Percentiles rank a stretch among this genome's conserved stretches.
These are phyloP conservation scores for Alviniconcha marisindica DNA, from an alignment of 1,140 invertebrate species.

Conservation along the genomic window DNA sequence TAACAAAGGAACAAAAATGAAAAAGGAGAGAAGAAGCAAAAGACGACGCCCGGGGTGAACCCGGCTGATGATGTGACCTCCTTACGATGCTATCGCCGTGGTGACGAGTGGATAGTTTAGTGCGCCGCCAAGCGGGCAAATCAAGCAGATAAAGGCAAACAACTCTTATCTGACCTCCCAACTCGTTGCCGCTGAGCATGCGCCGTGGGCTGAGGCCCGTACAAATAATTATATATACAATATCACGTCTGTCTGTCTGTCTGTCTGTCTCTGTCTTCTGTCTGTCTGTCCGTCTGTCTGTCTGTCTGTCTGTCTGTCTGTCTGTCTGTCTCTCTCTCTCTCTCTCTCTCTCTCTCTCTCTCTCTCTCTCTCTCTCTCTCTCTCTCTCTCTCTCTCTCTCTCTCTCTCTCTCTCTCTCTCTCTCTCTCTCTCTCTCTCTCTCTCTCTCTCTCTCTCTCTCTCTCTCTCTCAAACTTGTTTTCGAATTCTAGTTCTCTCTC, in stretches of 20 bases:
- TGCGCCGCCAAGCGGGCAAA: neutral
- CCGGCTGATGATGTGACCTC: neutral
- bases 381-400: neutral
- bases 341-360: conserved; percentile 23
- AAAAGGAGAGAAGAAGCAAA: no score
- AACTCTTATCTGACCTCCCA: neutral
- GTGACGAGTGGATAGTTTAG: no score
- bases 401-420: conserved; percentile 10
- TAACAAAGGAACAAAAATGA: no score
- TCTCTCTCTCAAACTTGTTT: neutral
- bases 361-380: neutral
- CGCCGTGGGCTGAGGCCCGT: no score
- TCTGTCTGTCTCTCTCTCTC: conserved; percentile 21
- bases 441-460: conserved; percentile 7
- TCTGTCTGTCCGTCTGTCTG: neutral
- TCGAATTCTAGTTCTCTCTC: neutral
- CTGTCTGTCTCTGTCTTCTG: no score
- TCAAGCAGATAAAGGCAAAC: neutral
- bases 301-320: neutral
- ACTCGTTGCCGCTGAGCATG: neutral
- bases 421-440: neutral
- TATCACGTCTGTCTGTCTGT: no score
- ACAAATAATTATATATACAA: no score
- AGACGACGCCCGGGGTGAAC: no score
- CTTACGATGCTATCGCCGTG: neutral